phyloP scores from a whole-genome alignment of 2,888 invertebrate genomes.

The Carcina quercana region DNA sequence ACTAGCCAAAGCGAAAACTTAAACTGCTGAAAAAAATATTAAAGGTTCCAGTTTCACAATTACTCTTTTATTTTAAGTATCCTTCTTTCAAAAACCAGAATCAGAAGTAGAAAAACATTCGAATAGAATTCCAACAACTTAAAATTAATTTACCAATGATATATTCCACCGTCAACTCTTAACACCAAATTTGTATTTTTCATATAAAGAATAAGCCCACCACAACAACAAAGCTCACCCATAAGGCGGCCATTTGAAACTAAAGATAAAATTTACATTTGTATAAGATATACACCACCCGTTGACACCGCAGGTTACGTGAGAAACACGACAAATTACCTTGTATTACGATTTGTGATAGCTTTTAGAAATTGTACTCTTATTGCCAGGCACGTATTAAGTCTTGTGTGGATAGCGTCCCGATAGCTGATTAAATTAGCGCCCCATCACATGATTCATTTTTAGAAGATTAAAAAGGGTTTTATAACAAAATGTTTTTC shows the following conservation, averaged over 20 bases:
- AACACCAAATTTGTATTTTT: not conserved
- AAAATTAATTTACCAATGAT: not conserved
- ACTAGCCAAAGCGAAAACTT: no score
- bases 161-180: not conserved
- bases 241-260: slow-evolving; percentile 2
- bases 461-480: no score
- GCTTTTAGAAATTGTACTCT: slow-evolving; percentile 13
- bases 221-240: not conserved
- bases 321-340: slow-evolving; percentile 50
- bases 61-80: no score
- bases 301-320: slow-evolving; percentile 30
- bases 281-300: slow-evolving; percentile 20
- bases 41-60: no score
- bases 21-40: no score
- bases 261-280: slow-evolving; percentile 7
- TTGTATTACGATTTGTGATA: slow-evolving; percentile 26
- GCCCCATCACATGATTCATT: no score
- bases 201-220: not conserved
- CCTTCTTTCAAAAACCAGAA: no score
- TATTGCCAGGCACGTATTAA: no score
- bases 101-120: not conserved
- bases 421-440: no score
- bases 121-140: not conserved
- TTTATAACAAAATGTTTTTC: no score
- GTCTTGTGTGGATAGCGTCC: no score